Evolutionary conservation across 2,797 vertebrate genomes (phyloP).

Genomic region (Enteromius afrohamiltoni): DNA sequence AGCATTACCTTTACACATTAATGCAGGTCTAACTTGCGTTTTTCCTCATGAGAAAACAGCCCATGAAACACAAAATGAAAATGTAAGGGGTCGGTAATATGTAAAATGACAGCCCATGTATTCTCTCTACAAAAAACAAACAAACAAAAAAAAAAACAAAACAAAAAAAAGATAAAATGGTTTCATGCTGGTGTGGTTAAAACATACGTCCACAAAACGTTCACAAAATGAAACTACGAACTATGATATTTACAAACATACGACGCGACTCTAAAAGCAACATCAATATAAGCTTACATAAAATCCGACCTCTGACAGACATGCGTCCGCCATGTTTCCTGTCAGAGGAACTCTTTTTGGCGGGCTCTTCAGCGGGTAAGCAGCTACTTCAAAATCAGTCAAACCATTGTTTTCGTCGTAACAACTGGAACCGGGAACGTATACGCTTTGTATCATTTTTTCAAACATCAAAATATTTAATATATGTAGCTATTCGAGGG

Average conservation of each 20-base stretch:
- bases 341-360: slow-evolving; percentile 42
- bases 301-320: slow-evolving; percentile 64
- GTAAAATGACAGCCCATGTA: not conserved
- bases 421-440: slow-evolving; percentile 7
- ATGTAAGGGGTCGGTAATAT: not conserved
- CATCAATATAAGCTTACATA: slow-evolving; percentile 69
- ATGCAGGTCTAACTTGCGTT: slow-evolving; percentile 68
- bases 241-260: slow-evolving; percentile 51
- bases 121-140: slow-evolving; percentile 21
- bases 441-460: slow-evolving; percentile 31
- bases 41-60: slow-evolving; percentile 40
- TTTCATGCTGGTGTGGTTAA: slow-evolving; percentile 26
- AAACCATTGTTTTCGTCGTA: not conserved
- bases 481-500: slow-evolving; percentile 37
- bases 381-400: slow-evolving; percentile 17
- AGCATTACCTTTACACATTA: slow-evolving; percentile 64
- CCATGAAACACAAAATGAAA: slow-evolving; percentile 49
- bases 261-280: slow-evolving; percentile 57
- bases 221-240: slow-evolving; percentile 59
- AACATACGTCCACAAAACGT: slow-evolving; percentile 53
- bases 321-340: slow-evolving; percentile 12
- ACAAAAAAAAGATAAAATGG: not conserved
- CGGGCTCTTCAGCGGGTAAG: slow-evolving; percentile 2
- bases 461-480: slow-evolving; percentile 52
- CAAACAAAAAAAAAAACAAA: too few species aligned